Evolutionary conservation across 2,113 vertebrate species (phyloP).

Genomic region (Alosa alosa): DNA sequence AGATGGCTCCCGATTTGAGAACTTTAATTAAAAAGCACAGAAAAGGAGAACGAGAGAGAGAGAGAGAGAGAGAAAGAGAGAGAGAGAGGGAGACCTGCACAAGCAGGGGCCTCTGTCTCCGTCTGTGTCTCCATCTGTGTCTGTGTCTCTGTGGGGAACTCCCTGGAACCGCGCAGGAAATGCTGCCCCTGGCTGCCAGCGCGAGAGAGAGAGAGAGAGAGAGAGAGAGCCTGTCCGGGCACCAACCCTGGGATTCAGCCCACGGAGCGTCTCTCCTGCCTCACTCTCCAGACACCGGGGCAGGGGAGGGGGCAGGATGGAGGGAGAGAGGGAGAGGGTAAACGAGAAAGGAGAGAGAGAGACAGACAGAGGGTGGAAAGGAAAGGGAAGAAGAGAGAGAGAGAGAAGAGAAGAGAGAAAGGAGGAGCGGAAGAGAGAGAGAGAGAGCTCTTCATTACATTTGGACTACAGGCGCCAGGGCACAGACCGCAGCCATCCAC

Average conservation of each 20-base stretch:
- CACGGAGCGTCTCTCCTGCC: constrained; percentile 62
- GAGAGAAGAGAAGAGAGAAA: constrained; percentile 41
- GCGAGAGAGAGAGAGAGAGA: constrained; percentile 35
- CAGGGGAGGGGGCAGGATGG: constrained; percentile 34
- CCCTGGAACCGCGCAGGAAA: constrained; percentile 76
- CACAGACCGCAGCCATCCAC: not conserved
- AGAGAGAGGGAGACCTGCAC: constrained; percentile 64
- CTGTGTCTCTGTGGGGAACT: constrained; percentile 47
- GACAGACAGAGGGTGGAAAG: constrained; percentile 27
- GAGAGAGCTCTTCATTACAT: constrained; percentile 48
- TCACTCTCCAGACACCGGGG: not conserved
- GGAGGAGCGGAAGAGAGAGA: constrained; percentile 43
- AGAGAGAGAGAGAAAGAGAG: not conserved
- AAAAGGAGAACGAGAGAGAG: not conserved
- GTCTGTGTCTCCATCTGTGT: constrained; percentile 34
- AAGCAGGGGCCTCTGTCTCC: constrained; percentile 33
- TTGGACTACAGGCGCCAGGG: not conserved
- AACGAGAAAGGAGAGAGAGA: not conserved
- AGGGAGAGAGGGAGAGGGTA: not conserved
- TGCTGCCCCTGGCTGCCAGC: constrained; percentile 71
- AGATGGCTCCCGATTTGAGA: constrained; percentile 57
- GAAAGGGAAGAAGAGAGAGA: constrained; percentile 46
- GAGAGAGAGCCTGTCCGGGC: constrained; percentile 64
- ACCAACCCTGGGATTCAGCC: constrained; percentile 72
- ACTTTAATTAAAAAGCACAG: constrained; percentile 65